Evolutionary conservation across 2,113 vertebrate genomes (phyloP).

Genomic region (Caretta caretta): DNA sequence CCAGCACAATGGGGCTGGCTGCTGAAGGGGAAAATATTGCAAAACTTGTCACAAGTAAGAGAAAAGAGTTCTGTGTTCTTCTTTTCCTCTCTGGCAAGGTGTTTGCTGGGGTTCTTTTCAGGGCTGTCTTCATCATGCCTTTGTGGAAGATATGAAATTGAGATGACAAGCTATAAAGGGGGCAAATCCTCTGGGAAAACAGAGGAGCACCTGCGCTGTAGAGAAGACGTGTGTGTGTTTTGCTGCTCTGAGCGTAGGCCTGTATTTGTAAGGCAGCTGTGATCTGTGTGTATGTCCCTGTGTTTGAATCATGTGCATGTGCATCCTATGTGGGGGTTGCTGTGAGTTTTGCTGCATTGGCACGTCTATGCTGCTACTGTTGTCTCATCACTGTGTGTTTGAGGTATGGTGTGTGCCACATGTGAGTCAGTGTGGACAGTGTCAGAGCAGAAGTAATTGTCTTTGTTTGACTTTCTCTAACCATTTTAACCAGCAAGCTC

Average conservation of each 20-base stretch:
- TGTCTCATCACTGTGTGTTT: accelerated
- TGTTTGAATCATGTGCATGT: accelerated
- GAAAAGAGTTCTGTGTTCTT: neutral
- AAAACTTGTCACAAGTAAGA: neutral
- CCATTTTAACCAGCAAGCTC: neutral
- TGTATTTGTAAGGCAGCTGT: no score
- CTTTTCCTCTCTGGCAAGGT: neutral
- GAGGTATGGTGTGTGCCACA: neutral
- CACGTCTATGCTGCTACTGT: accelerated
- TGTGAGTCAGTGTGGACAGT: neutral
- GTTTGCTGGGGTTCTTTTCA: neutral
- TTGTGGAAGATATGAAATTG: neutral
- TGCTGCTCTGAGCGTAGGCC: accelerated
- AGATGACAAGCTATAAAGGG: neutral
- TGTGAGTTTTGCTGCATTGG: accelerated
- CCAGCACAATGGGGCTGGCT: accelerated
- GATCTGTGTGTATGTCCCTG: no score
- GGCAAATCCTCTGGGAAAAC: accelerated
- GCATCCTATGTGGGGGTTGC: neutral
- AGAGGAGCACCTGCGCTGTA: neutral
- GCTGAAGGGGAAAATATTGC: neutral
- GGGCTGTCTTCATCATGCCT: neutral
- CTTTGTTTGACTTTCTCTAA: accelerated
- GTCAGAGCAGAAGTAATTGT: neutral
- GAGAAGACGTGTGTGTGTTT: accelerated